Conservation (phyloP, 2,888 invertebrate species). For the Nysson spinosus region DNA sequence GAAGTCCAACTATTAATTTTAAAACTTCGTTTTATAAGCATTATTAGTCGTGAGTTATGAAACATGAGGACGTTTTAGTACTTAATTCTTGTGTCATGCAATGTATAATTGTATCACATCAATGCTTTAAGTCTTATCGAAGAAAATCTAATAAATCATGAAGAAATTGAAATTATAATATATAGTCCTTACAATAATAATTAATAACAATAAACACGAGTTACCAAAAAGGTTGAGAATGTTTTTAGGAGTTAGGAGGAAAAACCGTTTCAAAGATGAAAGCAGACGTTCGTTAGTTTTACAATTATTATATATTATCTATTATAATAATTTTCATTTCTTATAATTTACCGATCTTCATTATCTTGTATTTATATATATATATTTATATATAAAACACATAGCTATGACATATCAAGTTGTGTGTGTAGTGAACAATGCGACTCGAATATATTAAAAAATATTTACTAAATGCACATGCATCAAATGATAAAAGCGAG, state of each 20-base stretch:
- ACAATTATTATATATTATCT: constrained; percentile 73
- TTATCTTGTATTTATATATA: constrained; percentile 63
- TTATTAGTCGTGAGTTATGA: too few species aligned
- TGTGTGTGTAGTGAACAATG: constrained; percentile 62
- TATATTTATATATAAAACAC: constrained; percentile 71
- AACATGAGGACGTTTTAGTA: too few species aligned
- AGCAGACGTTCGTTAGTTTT: constrained; percentile 64
- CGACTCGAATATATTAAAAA: constrained; percentile 58
- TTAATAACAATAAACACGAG: too few species aligned
- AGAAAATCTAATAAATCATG: too few species aligned
- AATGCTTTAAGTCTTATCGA: too few species aligned
- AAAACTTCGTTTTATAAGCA: too few species aligned
- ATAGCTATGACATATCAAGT: constrained; percentile 68
- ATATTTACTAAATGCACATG: constrained; percentile 57
- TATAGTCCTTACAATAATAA: too few species aligned
- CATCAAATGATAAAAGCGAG: constrained; percentile 53
- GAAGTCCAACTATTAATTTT: too few species aligned
- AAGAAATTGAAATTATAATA: too few species aligned
- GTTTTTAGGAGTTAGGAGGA: constrained; percentile 38
- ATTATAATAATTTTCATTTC: constrained; percentile 70
- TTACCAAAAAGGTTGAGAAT: too few species aligned
- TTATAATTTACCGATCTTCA: constrained; percentile 67
- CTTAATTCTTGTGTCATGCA: too few species aligned
- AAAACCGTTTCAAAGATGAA: constrained; percentile 62
- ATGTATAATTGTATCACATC: too few species aligned